Evolutionary conservation across 2,797 vertebrate genomes (phyloP), one percentile per base, ranked within the genome.

Genomic region (Macropus fuliginosus): DNA sequence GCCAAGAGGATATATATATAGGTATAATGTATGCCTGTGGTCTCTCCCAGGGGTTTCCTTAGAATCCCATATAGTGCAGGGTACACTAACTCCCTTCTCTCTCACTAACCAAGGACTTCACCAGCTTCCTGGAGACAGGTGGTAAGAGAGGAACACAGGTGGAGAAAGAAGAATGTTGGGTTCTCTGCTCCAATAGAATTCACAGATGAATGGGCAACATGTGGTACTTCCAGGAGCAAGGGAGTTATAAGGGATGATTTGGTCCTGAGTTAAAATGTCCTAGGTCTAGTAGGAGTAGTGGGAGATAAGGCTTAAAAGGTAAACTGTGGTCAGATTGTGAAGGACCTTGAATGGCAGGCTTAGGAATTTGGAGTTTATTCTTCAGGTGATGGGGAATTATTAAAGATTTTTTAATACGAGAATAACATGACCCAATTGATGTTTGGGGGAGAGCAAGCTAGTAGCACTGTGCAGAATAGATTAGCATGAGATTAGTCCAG

Each of bases 371-470:
- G 9, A 87, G 12, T 81, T 81, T 81, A 11, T 87, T 87, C 40
- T 87, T 87, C 9, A 50, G 74, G 21, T 87, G 40, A 87, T 87
- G 40, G 40, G 74, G 74, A 87, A 24, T 46, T 27, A 46, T 46
- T 10, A 27, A 87, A 87, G 21, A 46, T 87, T 46, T 40, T 81
- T 87, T 87, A 24, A 27, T 11, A 87, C 3, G 21, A 87, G 40
- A 87, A 87, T 46, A 40, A 87, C 34, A 50, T 27, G 9, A 87
- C 18, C 74, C 40, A 87, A 87, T 27, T 27, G 74, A 27, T 46
- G 40, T 87, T 94, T 14, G 10, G 94, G 94, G 52, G 74, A 91
- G 95, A 96, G 93, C 93, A 91, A 96, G 97, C 93, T 96, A 92
- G 93, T 93, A 95, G 74, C 31, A 91, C 91, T 97, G 97, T 74